phyloP scores from a whole-genome alignment of 35 echinoderm and acorn worm genomes.

The Acanthaster planci region DNA sequence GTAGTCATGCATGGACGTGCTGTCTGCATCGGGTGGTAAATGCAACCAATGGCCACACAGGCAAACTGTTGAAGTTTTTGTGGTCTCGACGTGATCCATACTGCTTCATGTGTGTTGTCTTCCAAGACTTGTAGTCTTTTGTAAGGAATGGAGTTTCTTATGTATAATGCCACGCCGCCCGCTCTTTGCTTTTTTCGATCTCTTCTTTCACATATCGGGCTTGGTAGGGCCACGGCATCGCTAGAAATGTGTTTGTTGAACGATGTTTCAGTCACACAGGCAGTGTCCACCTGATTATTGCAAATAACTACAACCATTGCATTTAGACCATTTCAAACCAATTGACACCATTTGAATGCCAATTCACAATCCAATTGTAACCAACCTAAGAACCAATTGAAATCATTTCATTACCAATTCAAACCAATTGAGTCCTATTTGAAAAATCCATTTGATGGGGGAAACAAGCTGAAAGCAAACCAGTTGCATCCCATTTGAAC shows the following conservation, averaged over 20 bases:
- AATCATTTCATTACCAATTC: too few species aligned
- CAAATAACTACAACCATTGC: too few species aligned
- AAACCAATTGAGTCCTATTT: too few species aligned
- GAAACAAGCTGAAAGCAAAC: too few species aligned
- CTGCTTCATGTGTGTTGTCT: background rate
- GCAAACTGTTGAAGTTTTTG: background rate
- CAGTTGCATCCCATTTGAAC: too few species aligned
- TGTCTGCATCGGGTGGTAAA: background rate
- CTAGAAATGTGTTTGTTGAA: background rate
- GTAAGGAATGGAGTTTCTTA: conserved; percentile 7
- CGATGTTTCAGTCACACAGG: background rate
- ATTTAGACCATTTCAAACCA: too few species aligned
- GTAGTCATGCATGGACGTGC: background rate
- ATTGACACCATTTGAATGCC: too few species aligned
- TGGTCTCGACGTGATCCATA: background rate
- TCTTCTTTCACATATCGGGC: background rate
- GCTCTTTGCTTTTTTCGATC: background rate
- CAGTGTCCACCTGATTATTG: background rate
- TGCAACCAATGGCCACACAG: too few species aligned
- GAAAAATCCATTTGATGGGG: too few species aligned
- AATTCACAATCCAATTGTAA: too few species aligned
- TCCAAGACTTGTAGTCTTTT: background rate
- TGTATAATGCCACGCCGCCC: background rate
- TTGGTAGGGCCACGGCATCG: background rate
- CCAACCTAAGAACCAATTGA: too few species aligned